phyloP scores from a whole-genome alignment of 1,140 invertebrate genomes.

The Papilio machaon region DNA sequence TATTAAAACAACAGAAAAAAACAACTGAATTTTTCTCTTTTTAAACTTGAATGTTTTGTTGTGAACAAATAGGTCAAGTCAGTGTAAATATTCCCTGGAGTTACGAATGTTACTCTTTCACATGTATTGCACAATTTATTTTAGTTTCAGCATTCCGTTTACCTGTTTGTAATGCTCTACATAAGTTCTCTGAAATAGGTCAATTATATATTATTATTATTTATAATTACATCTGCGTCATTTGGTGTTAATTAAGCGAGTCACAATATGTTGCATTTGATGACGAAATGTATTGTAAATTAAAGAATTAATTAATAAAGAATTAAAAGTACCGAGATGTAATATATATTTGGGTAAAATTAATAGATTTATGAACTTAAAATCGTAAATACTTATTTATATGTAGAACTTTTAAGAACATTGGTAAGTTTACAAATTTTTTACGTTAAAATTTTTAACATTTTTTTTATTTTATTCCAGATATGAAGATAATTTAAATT shows the following conservation, averaged over 20 bases:
- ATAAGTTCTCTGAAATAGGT: conserved; percentile 3
- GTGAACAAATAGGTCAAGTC: not conserved
- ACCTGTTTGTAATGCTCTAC: conserved; percentile 7
- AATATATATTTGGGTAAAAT: not conserved
- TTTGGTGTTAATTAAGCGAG: not conserved
- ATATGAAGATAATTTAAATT: not conserved
- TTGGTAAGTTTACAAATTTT: too few relatives aligned
- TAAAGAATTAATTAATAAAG: too few relatives aligned
- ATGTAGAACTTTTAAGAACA: too few relatives aligned
- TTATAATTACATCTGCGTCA: not conserved
- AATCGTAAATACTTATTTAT: too few relatives aligned
- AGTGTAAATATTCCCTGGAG: not conserved
- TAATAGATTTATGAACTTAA: too few relatives aligned
- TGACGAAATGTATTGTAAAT: not conserved
- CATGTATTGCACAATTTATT: not conserved
- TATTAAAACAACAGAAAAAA: not conserved
- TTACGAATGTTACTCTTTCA: not conserved
- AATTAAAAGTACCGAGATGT: not conserved
- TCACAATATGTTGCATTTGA: not conserved
- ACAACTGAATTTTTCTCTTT: not conserved
- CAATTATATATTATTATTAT: not conserved
- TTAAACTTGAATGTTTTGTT: not conserved
- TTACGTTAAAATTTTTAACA: too few relatives aligned
- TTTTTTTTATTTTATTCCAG: not conserved
- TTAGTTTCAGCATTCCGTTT: not conserved